A percentile compares a stretch with the other conserved stretches of the same genome.
These are phyloP conservation scores for Chaetoderma sp. DNA, from an alignment of 2,888 invertebrate species.

Conservation along the genomic window DNA sequence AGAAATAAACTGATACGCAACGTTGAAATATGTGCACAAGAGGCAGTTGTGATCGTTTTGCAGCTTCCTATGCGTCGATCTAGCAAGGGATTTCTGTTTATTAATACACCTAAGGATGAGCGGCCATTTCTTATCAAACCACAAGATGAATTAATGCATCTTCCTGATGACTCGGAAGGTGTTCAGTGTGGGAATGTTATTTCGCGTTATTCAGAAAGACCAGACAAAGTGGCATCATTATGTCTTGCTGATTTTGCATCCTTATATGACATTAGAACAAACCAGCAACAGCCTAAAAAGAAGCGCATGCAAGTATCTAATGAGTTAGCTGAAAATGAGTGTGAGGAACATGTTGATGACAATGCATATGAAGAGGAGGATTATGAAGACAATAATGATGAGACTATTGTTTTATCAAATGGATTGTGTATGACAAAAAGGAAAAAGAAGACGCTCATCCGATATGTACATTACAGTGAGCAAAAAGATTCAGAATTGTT, in stretches of 20 bases:
- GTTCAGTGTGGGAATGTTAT: not conserved
- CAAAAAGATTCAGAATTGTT: not conserved
- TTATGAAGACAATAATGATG: not conserved
- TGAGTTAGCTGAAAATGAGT: too few relatives aligned
- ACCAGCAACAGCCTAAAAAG: not conserved
- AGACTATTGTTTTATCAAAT: not conserved
- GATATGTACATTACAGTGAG: not conserved
- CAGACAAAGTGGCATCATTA: not conserved
- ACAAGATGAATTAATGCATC: not conserved
- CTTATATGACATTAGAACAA: not conserved
- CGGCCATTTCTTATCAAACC: not conserved
- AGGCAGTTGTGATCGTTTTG: not conserved
- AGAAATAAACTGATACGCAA: not conserved
- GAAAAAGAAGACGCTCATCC: not conserved
- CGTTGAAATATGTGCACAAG: not conserved
- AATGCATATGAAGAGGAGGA: not conserved
- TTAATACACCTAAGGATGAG: not conserved
- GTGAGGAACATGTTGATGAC: not conserved
- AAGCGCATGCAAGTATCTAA: not conserved
- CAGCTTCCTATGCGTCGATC: not conserved
- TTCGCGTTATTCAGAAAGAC: not conserved
- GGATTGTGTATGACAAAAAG: not conserved
- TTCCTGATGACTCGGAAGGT: not conserved
- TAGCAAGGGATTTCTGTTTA: not conserved
- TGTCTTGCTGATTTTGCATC: not conserved